phyloP scores from a whole-genome alignment of 2,113 vertebrate species.

The Microtus montanus region DNA sequence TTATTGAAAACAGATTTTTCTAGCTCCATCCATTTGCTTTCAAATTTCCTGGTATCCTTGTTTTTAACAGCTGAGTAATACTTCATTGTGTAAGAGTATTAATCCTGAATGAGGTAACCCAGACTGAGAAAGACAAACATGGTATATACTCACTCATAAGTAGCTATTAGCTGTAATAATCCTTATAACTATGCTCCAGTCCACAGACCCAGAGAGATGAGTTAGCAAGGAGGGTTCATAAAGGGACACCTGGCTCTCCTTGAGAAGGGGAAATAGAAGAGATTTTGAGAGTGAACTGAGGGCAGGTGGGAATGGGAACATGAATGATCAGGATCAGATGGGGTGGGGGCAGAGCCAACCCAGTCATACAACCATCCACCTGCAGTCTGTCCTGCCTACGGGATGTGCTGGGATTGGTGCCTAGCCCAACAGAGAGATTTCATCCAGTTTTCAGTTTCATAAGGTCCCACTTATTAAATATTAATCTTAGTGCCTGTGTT shows the following conservation, averaged over 20 bases:
- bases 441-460: not conserved
- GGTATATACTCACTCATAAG: not conserved
- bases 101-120: not conserved
- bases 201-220: not conserved
- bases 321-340: not conserved
- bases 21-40: not conserved
- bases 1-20: not conserved
- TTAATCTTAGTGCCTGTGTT: not conserved
- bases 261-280: not conserved
- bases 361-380: not conserved
- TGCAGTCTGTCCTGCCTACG: not conserved
- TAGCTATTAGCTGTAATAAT: not conserved
- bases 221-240: not conserved
- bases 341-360: not conserved
- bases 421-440: not conserved
- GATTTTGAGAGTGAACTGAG: not conserved
- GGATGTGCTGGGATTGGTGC: not conserved
- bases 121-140: not conserved
- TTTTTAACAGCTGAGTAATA: not conserved
- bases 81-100: not conserved
- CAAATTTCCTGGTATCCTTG: not conserved
- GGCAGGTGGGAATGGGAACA: not conserved
- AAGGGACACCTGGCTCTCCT: not conserved
- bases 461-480: too few species aligned
- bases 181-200: not conserved